Evolutionary conservation across 53 echinoderm and acorn worm genomes (phyloP), one percentile per base, ranked within the genome.

Genomic region (Stichopus horrens): DNA sequence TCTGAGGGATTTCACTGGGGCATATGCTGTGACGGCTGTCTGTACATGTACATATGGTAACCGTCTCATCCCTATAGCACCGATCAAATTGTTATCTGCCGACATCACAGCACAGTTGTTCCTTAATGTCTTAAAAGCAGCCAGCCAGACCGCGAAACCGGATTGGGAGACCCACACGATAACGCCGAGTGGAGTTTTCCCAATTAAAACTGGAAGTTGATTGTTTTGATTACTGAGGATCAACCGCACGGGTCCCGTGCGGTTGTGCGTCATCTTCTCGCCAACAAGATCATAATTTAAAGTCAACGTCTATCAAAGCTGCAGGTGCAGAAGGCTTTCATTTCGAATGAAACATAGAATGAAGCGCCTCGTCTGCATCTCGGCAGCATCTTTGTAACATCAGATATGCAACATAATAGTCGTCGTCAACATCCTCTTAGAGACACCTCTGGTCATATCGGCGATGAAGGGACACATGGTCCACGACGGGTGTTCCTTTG

Each of bases 401-500:
- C 37, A 37, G 37, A 37, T 37, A 37, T 37, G 37, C 37, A 37
- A 37, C 37, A 2, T 37, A 0, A 37, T 37, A 37, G 37, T 37
- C 37, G 37, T 37, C 37, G 37, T 37, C 37, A 37, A 37, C 37
- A 37, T 37, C 37, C 37, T 37, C 37, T 37, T 37, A 37, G 37
- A 37, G 37, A 37, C 37, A 37, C 37, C 37, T 37, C 37, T 37
- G 1, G 37, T 37, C 37, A 37, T 37, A 37, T 37, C 16, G 8
- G 20, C 16, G 52, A 75, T 75, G 9, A 37, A 37, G 37, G 37
- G 37, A 37, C 37, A 37, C 37, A 14, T 74, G 74, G 75, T 37
- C 84, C 90, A 54, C 51, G 74, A 21, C 52, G 84, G 58, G 84
- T 90, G 57, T 83, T 90, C 55, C 84, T 90, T 4, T 90, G 90